Evolutionary conservation across 2,888 invertebrate species (phyloP).

Genomic region (Resseliella maxima): DNA sequence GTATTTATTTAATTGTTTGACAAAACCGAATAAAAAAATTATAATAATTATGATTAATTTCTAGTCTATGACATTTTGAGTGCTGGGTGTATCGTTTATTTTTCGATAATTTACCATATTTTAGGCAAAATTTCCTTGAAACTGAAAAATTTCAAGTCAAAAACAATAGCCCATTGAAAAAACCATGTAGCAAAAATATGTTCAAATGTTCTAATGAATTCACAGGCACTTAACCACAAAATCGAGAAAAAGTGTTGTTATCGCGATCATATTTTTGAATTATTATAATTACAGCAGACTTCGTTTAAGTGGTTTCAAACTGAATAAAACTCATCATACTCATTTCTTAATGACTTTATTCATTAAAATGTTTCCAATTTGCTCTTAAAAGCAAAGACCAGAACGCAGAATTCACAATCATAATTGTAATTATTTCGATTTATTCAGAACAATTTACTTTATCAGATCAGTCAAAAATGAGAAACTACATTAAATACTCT

Average conservation of each 20-base stretch:
- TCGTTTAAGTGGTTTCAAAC: not conserved
- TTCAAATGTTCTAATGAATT: conserved; percentile 6
- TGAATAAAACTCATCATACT: not conserved
- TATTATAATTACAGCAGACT: not conserved
- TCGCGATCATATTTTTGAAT: conserved; percentile 34
- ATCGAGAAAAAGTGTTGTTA: not conserved
- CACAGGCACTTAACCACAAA: conserved; percentile 18
- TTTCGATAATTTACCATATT: not conserved
- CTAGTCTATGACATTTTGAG: not conserved
- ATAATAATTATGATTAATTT: conserved; percentile 22
- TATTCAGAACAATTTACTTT: conserved; percentile 14
- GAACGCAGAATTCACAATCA: not conserved
- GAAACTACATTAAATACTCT: conserved; percentile 26
- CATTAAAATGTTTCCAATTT: not conserved
- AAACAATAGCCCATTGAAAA: conserved; percentile 32
- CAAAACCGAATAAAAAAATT: conserved; percentile 10
- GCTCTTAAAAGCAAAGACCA: not conserved
- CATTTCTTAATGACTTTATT: conserved; percentile 47
- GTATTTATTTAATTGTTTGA: not conserved
- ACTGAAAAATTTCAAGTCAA: not conserved
- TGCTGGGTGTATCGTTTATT: too few relatives aligned
- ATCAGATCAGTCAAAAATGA: not conserved
- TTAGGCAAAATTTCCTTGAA: not conserved
- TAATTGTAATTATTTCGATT: conserved; percentile 46
- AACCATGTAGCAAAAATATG: not conserved